Evolutionary conservation across 1,140 invertebrate genomes (phyloP).

Genomic region (Ceratina australensis): DNA sequence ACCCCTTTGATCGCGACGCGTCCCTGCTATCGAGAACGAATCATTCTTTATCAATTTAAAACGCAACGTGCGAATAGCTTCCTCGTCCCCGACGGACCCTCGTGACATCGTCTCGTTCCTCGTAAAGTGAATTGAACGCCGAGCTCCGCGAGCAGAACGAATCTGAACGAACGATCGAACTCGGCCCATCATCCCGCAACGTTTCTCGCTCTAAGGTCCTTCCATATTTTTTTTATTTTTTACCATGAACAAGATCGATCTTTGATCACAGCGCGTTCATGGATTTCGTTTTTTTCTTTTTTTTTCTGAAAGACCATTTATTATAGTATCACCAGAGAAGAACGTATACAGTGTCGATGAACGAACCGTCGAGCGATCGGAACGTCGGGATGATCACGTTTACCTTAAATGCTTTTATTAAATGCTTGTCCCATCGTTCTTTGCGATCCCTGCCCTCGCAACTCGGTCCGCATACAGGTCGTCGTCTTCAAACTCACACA

Average conservation of each 20-base stretch:
- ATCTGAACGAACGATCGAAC: not conserved
- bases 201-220: not conserved
- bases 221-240: not conserved
- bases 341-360: not conserved
- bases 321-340: not conserved
- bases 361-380: not conserved
- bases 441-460: constrained; percentile 29
- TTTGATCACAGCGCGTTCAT: not conserved
- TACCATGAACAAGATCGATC: not conserved
- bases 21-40: not conserved
- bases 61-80: constrained; percentile 23
- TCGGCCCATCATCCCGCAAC: too few relatives aligned
- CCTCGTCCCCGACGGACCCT: constrained; percentile 41
- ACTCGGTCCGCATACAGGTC: constrained; percentile 31
- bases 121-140: constrained; percentile 51
- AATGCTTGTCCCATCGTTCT: not conserved
- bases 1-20: not conserved
- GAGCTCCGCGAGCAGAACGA: constrained; percentile 30
- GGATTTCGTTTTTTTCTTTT: not conserved
- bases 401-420: not conserved
- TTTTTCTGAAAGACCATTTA: not conserved
- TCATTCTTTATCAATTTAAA: not conserved
- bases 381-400: not conserved
- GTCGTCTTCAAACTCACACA: constrained; percentile 25
- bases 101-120: constrained; percentile 53